These are phyloP conservation scores for Protophormia terraenovae DNA, from an alignment of 2,888 invertebrate genomes.

Conservation along the genomic window DNA sequence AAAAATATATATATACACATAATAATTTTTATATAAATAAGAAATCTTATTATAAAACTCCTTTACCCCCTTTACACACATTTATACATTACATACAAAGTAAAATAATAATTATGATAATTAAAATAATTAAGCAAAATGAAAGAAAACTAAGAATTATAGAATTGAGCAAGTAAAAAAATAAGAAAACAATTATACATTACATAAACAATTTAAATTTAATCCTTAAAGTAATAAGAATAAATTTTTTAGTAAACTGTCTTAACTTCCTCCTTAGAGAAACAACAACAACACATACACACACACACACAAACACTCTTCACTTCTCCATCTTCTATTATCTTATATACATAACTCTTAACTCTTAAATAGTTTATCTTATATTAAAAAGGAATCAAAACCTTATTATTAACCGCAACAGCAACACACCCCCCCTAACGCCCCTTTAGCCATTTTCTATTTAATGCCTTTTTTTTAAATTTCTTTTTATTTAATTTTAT, in stretches of 20 bases:
- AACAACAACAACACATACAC: constrained; percentile 26
- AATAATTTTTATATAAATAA: constrained; percentile 62
- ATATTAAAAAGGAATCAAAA: neutral
- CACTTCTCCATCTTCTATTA: neutral
- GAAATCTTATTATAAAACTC: constrained; percentile 55
- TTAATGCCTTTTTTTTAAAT: constrained; percentile 20
- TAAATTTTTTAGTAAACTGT: constrained; percentile 57
- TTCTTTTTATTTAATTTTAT: constrained; percentile 69
- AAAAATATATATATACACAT: constrained; percentile 40
- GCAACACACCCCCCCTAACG: neutral
- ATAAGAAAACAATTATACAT: neutral
- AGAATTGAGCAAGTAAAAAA: constrained; percentile 49
- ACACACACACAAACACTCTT: neutral
- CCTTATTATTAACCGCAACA: neutral
- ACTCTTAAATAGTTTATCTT: constrained; percentile 32
- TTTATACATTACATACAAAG: constrained; percentile 53
- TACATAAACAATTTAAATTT: constrained; percentile 52
- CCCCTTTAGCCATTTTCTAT: constrained; percentile 51
- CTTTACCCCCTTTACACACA: constrained; percentile 57
- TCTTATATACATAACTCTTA: neutral
- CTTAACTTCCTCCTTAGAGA: constrained; percentile 47
- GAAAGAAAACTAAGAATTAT: constrained; percentile 49
- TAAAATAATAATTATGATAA: constrained; percentile 43
- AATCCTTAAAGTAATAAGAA: constrained; percentile 40
- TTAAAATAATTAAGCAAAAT: constrained; percentile 35